A percentile compares a stretch with the other conserved stretches of the same genome.
These are phyloP conservation scores for Oxyruncus cristatus DNA, from an alignment of 2,113 vertebrate species.

Conservation along the genomic window DNA sequence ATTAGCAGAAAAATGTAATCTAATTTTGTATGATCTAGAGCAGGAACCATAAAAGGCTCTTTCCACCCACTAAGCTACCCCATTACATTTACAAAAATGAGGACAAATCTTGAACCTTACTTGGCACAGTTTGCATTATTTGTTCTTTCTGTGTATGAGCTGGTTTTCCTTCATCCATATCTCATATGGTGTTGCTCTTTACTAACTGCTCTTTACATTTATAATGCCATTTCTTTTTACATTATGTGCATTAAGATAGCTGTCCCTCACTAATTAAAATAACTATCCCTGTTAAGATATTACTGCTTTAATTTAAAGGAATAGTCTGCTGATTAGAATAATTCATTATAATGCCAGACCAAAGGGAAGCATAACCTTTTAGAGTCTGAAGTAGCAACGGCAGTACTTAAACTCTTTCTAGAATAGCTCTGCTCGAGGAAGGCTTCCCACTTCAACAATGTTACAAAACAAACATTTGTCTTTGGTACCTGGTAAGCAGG, in stretches of 20 bases:
- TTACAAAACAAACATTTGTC: not conserved
- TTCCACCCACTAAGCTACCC: not conserved
- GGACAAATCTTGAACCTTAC: not conserved
- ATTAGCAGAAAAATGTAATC: not conserved
- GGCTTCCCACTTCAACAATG: not conserved
- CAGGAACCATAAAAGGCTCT: not conserved
- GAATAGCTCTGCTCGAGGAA: not conserved
- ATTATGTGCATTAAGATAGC: not conserved
- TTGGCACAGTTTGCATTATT: not conserved
- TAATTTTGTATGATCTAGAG: not conserved
- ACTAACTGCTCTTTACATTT: not conserved
- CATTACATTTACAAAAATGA: not conserved
- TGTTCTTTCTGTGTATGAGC: not conserved
- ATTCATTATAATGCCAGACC: not conserved
- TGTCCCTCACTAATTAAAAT: not conserved
- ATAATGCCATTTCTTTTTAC: not conserved
- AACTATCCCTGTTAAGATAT: not conserved
- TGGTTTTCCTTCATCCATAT: not conserved
- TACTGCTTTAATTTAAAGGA: constrained; percentile 13
- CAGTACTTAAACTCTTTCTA: not conserved
- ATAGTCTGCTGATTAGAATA: not conserved
- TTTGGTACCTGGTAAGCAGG: not conserved
- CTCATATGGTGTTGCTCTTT: not conserved
- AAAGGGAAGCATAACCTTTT: not conserved
- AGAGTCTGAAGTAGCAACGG: not conserved